Percentiles rank a stretch among this genome's conserved stretches.
These are phyloP conservation scores for Pelodiscus sinensis DNA, from an alignment of 2,113 vertebrate genomes.

Conservation along the genomic window DNA sequence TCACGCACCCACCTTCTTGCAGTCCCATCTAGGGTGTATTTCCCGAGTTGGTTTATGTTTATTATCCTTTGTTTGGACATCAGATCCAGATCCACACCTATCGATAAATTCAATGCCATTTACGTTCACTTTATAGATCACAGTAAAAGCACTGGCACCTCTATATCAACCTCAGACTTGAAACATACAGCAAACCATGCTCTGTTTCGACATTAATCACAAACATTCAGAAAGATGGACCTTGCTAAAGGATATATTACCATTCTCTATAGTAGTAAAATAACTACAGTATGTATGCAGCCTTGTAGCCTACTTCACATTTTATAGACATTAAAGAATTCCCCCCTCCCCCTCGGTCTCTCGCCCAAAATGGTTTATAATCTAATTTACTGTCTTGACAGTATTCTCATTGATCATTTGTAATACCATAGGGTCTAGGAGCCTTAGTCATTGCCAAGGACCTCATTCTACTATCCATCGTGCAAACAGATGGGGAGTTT, in stretches of 20 bases:
- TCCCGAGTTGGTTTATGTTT: too few species aligned
- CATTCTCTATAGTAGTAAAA: not conserved
- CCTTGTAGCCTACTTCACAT: not conserved
- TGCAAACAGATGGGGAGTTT: not conserved
- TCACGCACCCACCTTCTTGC: too few species aligned
- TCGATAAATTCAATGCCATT: not conserved
- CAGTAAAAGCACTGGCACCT: not conserved
- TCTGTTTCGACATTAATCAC: not conserved
- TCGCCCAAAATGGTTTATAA: not conserved
- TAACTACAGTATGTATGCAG: not conserved
- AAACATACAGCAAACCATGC: not conserved
- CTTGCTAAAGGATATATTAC: not conserved
- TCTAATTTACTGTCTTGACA: not conserved
- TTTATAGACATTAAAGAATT: not conserved
- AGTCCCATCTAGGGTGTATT: too few species aligned
- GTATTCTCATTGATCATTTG: not conserved
- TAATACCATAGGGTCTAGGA: not conserved
- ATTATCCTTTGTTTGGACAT: not conserved
- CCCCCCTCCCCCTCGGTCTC: not conserved
- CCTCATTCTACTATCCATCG: not conserved
- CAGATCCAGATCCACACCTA: not conserved
- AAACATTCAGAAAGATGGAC: not conserved
- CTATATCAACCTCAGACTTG: not conserved
- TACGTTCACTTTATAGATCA: not conserved
- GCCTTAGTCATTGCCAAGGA: not conserved